A percentile compares a stretch with the other conserved stretches of the same genome.
Conservation (phyloP, 1,140 invertebrate species). For the Plutomurus gul region DNA sequence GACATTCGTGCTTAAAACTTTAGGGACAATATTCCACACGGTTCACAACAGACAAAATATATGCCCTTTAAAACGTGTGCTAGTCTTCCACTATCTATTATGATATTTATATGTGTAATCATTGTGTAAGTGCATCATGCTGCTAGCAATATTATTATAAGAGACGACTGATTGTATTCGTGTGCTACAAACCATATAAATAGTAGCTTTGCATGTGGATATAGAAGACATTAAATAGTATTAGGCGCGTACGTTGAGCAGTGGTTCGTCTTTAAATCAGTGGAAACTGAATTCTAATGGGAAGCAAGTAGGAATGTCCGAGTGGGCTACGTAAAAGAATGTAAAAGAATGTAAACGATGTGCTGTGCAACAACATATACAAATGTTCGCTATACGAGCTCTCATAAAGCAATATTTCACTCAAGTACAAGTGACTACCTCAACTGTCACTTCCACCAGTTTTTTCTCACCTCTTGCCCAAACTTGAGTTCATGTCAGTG, state of each 20-base stretch:
- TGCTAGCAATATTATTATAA: too few relatives aligned
- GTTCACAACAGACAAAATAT: neutral
- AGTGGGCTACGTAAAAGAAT: too few relatives aligned
- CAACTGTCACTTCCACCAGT: neutral
- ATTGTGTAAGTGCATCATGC: too few relatives aligned
- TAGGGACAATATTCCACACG: neutral
- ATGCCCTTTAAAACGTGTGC: too few relatives aligned
- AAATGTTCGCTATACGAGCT: neutral
- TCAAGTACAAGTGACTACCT: neutral
- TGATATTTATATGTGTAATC: too few relatives aligned
- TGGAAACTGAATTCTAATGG: neutral
- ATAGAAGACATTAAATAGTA: neutral
- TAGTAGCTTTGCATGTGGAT: neutral
- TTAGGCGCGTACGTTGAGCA: neutral
- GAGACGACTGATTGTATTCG: too few relatives aligned
- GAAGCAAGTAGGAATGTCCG: too few relatives aligned
- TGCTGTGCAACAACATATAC: too few relatives aligned
- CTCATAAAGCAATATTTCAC: slow-evolving; percentile 3
- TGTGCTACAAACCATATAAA: too few relatives aligned
- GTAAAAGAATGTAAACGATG: neutral
- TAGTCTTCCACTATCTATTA: too few relatives aligned
- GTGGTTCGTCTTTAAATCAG: neutral
- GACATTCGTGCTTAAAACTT: neutral
- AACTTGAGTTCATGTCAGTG: neutral
- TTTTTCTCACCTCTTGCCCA: neutral